These are phyloP conservation scores for Myotis lucifugus DNA, from an alignment of 2,113 vertebrate genomes.

Conservation along the genomic window DNA sequence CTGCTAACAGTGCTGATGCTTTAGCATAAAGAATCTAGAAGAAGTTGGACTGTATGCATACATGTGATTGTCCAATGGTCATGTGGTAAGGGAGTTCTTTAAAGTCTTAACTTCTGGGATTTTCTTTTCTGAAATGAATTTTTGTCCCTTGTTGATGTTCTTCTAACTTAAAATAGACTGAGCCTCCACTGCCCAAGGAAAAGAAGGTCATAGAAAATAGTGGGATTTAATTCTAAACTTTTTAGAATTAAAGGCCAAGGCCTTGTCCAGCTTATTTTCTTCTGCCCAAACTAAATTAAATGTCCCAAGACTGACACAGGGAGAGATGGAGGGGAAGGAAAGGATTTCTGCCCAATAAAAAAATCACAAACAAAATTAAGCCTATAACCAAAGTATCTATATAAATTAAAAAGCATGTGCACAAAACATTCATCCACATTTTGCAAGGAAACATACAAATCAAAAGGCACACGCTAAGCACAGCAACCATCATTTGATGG, in stretches of 20 bases:
- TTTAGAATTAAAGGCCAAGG: background rate
- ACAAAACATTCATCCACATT: background rate
- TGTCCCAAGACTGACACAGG: background rate
- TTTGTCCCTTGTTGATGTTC: background rate
- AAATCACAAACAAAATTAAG: background rate
- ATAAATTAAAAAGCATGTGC: background rate
- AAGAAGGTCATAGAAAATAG: background rate
- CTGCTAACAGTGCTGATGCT: background rate
- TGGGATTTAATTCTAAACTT: background rate
- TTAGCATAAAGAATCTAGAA: background rate
- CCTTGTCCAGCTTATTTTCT: background rate
- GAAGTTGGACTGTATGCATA: accelerated
- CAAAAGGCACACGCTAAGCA: background rate
- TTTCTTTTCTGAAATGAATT: background rate
- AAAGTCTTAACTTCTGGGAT: background rate
- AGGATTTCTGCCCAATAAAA: background rate
- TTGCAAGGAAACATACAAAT: background rate
- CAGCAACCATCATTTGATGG: background rate
- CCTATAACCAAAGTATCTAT: background rate
- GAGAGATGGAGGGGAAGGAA: background rate
- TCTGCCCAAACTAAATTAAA: background rate
- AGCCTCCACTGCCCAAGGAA: background rate
- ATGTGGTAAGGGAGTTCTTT: background rate
- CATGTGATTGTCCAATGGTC: too few relatives aligned
- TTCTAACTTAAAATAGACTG: background rate